Percentiles rank a stretch among this genome's conserved stretches.
Conservation (phyloP, 1,140 invertebrate genomes). For the Glomeris maerens region DNA sequence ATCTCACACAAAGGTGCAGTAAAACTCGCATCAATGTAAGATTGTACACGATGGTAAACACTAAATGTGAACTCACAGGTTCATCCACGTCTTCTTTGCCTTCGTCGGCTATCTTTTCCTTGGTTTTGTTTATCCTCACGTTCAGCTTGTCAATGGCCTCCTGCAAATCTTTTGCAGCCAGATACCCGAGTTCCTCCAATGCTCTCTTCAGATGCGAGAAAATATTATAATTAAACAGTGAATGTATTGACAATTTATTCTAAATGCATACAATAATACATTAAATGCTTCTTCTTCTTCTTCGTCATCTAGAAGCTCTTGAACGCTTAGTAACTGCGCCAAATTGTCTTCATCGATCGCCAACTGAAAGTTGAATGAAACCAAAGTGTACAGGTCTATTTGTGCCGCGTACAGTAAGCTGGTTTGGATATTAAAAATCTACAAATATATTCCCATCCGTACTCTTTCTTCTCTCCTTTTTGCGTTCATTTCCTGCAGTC, state of each 20-base stretch:
- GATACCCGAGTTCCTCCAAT: slow-evolving; percentile 42
- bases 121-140: slow-evolving; percentile 58
- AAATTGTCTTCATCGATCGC: slow-evolving; percentile 77
- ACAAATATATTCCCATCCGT: slow-evolving; percentile 14
- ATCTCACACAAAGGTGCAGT: no score
- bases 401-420: no score
- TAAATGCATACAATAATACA: slow-evolving; percentile 26
- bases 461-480: slow-evolving; percentile 64
- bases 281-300: slow-evolving; percentile 57
- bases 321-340: slow-evolving; percentile 55
- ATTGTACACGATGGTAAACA: slow-evolving; percentile 25
- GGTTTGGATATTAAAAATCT: not conserved
- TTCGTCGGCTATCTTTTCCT: slow-evolving; percentile 46
- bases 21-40: slow-evolving; percentile 7
- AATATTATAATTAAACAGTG: not conserved
- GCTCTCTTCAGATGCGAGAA: slow-evolving; percentile 31
- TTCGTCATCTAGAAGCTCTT: slow-evolving; percentile 63
- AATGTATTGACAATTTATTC: not conserved
- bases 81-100: slow-evolving; percentile 16
- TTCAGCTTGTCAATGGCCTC: slow-evolving; percentile 60
- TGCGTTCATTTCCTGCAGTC: slow-evolving; percentile 59
- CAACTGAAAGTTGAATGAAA: slow-evolving; percentile 34
- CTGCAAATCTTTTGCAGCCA: slow-evolving; percentile 44
- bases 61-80: slow-evolving; percentile 35
- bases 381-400: no score